These are phyloP conservation scores for Oryctolagus cuniculus DNA, from an alignment of 2,113 vertebrate species.

Conservation along the genomic window mOryCun1.1 NC_091444.1:2476501-2477000, in stretches of 20 bases:
- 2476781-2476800: not conserved
- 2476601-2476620: not conserved
- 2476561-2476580: too few species aligned
- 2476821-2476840: not conserved
- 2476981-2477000: not conserved
- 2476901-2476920: not conserved
- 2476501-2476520: not conserved
- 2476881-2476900: not conserved
- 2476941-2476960: conserved; percentile 20
- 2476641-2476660: not conserved
- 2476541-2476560: not conserved
- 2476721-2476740: conserved; percentile 11
- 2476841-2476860: not conserved
- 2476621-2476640: not conserved
- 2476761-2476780: not conserved
- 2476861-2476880: not conserved
- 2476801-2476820: not conserved
- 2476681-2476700: not conserved
- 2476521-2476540: not conserved
- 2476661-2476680: conserved; percentile 4
- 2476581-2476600: not conserved
- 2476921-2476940: conserved; percentile 17
- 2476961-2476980: not conserved
- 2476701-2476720: not conserved
- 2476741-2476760: not conserved